A percentile compares a stretch with the other conserved stretches of the same genome.
phyloP scores from a whole-genome alignment of 2,113 vertebrate species.

The Peucedramus taeniatus region DNA sequence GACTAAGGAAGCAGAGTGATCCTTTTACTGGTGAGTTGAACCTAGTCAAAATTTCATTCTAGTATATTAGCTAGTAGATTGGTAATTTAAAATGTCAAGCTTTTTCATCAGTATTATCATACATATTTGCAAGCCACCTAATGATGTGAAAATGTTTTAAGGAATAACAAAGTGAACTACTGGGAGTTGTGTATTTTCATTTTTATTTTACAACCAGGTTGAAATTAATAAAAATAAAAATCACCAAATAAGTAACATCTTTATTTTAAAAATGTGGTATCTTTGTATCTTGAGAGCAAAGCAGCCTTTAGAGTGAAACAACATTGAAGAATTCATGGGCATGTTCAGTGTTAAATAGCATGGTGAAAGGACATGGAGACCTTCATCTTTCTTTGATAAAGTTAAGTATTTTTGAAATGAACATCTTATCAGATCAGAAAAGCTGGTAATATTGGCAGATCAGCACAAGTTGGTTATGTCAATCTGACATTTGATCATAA shows the following conservation, averaged over 20 bases:
- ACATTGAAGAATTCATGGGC: not conserved
- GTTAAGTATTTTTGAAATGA: conserved; percentile 38
- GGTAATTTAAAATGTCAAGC: not conserved
- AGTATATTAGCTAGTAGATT: not conserved
- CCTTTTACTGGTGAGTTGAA: not conserved
- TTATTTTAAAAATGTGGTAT: not conserved
- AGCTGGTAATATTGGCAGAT: conserved; percentile 43
- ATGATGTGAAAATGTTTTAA: not conserved
- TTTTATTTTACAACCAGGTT: not conserved
- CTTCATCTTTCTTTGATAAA: conserved; percentile 54
- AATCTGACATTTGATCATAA: conserved; percentile 50
- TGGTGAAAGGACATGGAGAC: conserved; percentile 16
- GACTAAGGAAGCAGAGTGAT: not conserved
- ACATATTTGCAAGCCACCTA: not conserved
- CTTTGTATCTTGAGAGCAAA: not conserved
- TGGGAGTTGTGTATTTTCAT: not conserved
- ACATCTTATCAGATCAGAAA: conserved; percentile 48
- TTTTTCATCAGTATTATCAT: not conserved
- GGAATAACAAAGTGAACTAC: not conserved
- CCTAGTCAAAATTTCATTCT: not conserved
- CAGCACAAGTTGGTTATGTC: conserved; percentile 18
- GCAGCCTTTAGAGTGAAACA: not conserved
- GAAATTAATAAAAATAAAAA: not conserved
- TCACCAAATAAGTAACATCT: not conserved
- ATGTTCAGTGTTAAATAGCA: not conserved